Conservation (phyloP, 2,113 vertebrate species). For the Engystomops pustulosus region DNA sequence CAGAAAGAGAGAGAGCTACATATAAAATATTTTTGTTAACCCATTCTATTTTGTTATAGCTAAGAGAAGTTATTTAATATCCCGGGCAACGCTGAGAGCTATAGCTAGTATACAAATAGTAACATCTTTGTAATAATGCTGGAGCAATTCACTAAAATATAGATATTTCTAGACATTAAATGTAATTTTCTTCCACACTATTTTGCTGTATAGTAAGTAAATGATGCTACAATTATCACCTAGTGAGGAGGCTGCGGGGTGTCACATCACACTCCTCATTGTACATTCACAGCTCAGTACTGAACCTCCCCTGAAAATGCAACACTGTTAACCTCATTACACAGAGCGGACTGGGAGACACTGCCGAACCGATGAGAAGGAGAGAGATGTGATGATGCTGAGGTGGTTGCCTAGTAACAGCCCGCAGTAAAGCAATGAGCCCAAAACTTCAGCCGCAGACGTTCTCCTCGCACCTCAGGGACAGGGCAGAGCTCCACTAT, state of each 20-base stretch:
- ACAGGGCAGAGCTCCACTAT: too few species aligned
- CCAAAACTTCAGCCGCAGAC: background rate
- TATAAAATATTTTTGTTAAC: too few species aligned
- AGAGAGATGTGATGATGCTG: background rate
- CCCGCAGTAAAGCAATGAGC: background rate
- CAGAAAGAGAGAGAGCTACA: too few species aligned
- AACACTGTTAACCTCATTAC: slow-evolving; percentile 20
- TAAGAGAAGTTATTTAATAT: too few species aligned
- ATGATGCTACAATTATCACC: background rate
- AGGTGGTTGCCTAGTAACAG: slow-evolving; percentile 36
- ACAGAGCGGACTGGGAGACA: background rate
- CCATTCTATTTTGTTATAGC: too few species aligned
- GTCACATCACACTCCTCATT: background rate
- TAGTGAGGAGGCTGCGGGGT: background rate
- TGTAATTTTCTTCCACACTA: background rate
- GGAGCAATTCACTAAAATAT: too few species aligned
- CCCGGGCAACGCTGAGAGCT: too few species aligned
- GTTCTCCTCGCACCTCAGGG: slow-evolving; percentile 1
- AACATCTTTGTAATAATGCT: too few species aligned
- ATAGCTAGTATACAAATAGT: too few species aligned
- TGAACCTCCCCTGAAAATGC: background rate
- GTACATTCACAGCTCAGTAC: background rate
- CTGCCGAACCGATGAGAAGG: background rate
- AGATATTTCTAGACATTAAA: too few species aligned
- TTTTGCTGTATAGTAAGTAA: background rate